Conservation (phyloP, 2,888 invertebrate genomes). For the Euplexia lucipara region DNA sequence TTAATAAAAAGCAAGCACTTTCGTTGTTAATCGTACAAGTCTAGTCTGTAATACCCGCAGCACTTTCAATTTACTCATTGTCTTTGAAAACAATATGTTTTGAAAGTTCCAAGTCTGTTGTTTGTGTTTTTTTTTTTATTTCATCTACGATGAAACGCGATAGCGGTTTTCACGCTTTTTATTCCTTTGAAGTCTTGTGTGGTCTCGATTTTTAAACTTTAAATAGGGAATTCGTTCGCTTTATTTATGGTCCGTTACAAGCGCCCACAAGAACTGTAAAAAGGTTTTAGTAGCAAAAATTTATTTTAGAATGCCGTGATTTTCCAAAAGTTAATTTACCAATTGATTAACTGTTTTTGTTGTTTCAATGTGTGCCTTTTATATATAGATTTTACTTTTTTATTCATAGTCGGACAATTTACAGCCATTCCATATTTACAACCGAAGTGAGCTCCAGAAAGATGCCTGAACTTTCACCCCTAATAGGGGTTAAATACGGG, state of each 20-base stretch:
- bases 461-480: too few species aligned
- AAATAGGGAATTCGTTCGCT: background rate
- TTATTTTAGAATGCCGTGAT: background rate
- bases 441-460: too few species aligned
- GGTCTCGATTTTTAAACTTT: constrained; percentile 11
- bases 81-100: constrained; percentile 73
- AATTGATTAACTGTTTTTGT: background rate
- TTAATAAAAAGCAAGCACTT: constrained; percentile 37
- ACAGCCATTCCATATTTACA: too few species aligned
- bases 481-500: too few species aligned
- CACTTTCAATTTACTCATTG: constrained; percentile 76
- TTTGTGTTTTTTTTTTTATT: constrained; percentile 33
- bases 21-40: constrained; percentile 34
- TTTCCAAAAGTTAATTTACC: background rate
- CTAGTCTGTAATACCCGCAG: constrained; percentile 42
- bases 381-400: too few species aligned
- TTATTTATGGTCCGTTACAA: background rate
- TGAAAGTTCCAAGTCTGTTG: constrained; percentile 59
- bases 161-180: constrained; percentile 19
- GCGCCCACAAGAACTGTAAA: background rate
- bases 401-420: too few species aligned
- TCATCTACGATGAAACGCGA: constrained; percentile 10
- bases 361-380: too few species aligned
- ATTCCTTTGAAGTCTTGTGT: constrained; percentile 22
- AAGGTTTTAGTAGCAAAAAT: background rate